Evolutionary conservation across 2,888 invertebrate genomes (phyloP).

Genomic region (Nineta flava): DNA sequence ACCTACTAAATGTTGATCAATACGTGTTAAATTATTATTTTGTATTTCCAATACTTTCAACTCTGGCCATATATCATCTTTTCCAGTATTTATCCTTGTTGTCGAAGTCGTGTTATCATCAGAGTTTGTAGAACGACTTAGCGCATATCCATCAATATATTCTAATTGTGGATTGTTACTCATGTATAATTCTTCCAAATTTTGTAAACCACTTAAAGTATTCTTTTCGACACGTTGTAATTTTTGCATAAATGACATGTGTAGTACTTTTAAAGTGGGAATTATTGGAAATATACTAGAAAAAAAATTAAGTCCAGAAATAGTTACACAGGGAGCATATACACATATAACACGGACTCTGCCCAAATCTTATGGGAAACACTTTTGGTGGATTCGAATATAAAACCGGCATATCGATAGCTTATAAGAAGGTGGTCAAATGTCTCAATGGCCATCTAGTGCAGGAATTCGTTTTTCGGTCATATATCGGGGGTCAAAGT

Average conservation of each 20-base stretch:
- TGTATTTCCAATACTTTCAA: constrained; percentile 25
- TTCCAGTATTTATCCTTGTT: background rate
- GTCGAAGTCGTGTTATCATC: constrained; percentile 25
- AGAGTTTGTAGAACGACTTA: constrained; percentile 32
- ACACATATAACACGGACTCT: background rate
- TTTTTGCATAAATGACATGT: constrained; percentile 49
- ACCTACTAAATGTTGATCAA: constrained; percentile 45
- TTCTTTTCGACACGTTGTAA: constrained; percentile 37
- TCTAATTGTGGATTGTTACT: constrained; percentile 44
- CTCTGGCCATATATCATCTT: constrained; percentile 38
- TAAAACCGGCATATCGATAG: too few species aligned
- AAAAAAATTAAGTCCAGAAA: constrained; percentile 14
- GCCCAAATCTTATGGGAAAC: constrained; percentile 4
- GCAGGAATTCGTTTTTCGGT: too few species aligned
- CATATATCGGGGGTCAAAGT: too few species aligned
- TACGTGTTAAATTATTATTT: constrained; percentile 9
- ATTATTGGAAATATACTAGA: constrained; percentile 49
- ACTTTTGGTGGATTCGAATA: too few species aligned
- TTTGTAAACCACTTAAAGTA: constrained; percentile 38
- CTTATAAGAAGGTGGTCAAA: too few species aligned
- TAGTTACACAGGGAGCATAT: background rate
- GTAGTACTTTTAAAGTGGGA: constrained; percentile 41
- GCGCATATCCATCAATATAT: constrained; percentile 41
- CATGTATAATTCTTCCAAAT: constrained; percentile 40
- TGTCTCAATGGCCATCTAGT: too few species aligned